Conservation (phyloP, 92 coral and sea anemone species). For the Epizoanthus illoricatus region DNA sequence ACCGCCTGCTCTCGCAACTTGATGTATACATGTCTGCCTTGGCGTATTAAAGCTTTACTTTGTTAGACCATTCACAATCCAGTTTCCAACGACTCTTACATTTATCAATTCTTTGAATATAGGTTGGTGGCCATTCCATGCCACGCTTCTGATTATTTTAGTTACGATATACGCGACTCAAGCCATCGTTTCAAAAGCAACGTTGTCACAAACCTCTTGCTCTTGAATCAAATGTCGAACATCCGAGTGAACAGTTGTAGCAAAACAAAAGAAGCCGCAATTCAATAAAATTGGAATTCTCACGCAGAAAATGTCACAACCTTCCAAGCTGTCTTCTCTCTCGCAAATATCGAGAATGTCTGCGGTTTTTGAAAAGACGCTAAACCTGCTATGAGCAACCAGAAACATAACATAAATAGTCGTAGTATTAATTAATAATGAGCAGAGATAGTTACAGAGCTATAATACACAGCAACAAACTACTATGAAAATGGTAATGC, state of each 20-base stretch:
- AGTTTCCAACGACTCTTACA: neutral
- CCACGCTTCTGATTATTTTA: neutral
- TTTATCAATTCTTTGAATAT: neutral
- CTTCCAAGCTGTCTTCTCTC: neutral
- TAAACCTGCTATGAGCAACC: neutral
- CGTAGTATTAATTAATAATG: constrained; percentile 8
- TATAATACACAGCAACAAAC: neutral
- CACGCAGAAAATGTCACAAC: neutral
- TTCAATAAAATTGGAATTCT: neutral
- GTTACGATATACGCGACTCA: neutral
- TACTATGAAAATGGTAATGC: neutral
- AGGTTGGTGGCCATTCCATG: neutral
- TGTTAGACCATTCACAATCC: neutral
- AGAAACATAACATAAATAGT: neutral
- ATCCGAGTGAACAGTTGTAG: neutral
- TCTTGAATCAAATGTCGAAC: neutral
- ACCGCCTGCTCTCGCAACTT: neutral
- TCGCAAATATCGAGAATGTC: constrained; percentile 2
- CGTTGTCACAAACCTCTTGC: neutral
- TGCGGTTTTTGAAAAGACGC: constrained; percentile 19
- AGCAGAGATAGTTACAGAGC: neutral
- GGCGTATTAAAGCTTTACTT: neutral
- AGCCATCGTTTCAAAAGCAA: neutral
- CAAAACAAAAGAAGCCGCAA: neutral
- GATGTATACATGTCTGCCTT: neutral